Conservation (phyloP, 1,140 invertebrate species). For the Liolophura sinensis region DNA sequence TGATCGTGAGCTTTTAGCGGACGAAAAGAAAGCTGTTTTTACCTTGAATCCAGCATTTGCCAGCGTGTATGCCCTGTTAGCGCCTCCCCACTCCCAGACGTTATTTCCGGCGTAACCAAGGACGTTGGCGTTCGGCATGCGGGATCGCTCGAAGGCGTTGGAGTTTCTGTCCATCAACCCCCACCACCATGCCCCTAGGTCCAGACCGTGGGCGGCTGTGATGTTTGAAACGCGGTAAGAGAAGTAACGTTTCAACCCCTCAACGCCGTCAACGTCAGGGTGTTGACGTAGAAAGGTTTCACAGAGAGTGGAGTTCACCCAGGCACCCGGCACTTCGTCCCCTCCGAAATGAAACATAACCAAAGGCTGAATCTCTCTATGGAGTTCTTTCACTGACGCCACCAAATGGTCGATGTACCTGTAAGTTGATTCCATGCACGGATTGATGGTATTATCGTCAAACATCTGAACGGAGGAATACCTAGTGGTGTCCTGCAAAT, state of each 20-base stretch:
- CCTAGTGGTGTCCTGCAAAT: slow-evolving; percentile 23
- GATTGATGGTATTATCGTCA: slow-evolving; percentile 50
- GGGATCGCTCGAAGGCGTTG: slow-evolving; percentile 9
- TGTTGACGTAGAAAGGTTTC: slow-evolving; percentile 30
- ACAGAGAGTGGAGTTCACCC: slow-evolving; percentile 47
- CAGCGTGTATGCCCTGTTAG: slow-evolving; percentile 44
- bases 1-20: too few relatives aligned
- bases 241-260: neutral
- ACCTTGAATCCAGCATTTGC: slow-evolving; percentile 56
- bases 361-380: slow-evolving; percentile 40
- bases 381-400: slow-evolving; percentile 37
- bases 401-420: slow-evolving; percentile 48
- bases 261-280: slow-evolving; percentile 23
- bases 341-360: slow-evolving; percentile 52
- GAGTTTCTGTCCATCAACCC: slow-evolving; percentile 33
- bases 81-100: slow-evolving; percentile 50
- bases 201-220: slow-evolving; percentile 30
- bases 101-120: slow-evolving; percentile 50
- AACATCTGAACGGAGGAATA: slow-evolving; percentile 39
- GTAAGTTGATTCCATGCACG: slow-evolving; percentile 49
- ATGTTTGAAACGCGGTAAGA: slow-evolving; percentile 27
- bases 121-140: neutral
- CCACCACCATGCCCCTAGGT: slow-evolving; percentile 47
- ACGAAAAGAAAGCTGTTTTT: neutral
- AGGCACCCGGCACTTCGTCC: slow-evolving; percentile 51